Base-by-base conservation (phyloP, 1,140 invertebrate genomes). In the Dendroctonus valens region DNA sequence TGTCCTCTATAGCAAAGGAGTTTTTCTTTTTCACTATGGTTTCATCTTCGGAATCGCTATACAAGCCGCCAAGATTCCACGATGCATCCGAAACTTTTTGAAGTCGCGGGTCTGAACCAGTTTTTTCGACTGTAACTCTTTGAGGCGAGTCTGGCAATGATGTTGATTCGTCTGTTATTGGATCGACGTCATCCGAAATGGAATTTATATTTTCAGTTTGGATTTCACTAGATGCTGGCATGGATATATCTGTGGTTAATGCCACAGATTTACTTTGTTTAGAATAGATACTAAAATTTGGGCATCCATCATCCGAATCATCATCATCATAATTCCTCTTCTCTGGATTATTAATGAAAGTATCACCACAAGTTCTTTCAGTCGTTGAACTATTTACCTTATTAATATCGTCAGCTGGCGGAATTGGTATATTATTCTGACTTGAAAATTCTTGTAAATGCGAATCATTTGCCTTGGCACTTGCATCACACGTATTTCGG, bases 231-330 rank as follows among this genome's bases (percentile, higher is more conserved):
- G 53, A 51, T 51, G 46, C 4, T 0, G 58, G 12, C 15, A 83
- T 75, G 60, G 79, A 73, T 72, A 84, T 70, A 74, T 83, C 78
- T 5, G 80, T 81, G 41, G 80, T 80, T 67, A 87, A 83, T 0
- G 88, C 89, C 41, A 92, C 85, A 59, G 89, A 86, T 75, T 91
- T 88, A 37, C 89, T 91, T 69, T 89, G 84, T 5, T 88, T 86
- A 0, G 90, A 92, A 77, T 92, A 92, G 59, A 92, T 90, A 5
- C 88, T 90, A 74, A 91, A 91, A 74, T 92, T 92, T 5, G 91
- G 91, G 80, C 90, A 92, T 65, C 90, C 89, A 0, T 87, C 86
- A 70, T 87, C 85, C 3, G 84, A 85, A 49, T 85, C 83, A 2
- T 83, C 83, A 42, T 84, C 83, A 60, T 84, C 83, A 39, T 67